phyloP scores from a whole-genome alignment of 2,888 invertebrate genomes.

The Calameuta idolon region DNA sequence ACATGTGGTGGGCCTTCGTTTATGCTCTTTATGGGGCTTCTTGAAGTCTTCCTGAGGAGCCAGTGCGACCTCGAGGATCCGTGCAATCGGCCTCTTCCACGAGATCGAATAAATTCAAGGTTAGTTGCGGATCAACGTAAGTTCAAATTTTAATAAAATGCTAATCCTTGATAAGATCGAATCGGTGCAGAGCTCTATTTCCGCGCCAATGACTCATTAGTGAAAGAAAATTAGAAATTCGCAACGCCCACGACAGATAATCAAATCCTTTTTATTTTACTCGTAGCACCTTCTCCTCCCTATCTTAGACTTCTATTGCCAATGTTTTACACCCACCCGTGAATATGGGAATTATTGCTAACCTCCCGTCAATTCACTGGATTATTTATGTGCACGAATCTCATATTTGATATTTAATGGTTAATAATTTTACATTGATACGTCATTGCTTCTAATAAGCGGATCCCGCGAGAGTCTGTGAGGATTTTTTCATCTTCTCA shows the following conservation, averaged over 20 bases:
- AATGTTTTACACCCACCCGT: neutral
- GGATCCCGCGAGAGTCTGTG: neutral
- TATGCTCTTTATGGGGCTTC: constrained; percentile 90
- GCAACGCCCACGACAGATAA: neutral
- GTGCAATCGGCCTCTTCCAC: constrained; percentile 76
- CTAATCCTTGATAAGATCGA: neutral
- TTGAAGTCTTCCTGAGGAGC: constrained; percentile 86
- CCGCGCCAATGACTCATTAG: neutral
- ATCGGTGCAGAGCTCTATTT: constrained; percentile 65
- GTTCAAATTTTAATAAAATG: neutral
- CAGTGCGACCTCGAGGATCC: constrained; percentile 91
- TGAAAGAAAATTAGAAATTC: neutral
- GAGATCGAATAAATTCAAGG: constrained; percentile 58
- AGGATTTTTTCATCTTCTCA: neutral
- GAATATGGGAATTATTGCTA: neutral
- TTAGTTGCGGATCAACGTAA: constrained; percentile 21
- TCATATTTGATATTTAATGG: neutral
- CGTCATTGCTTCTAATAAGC: neutral
- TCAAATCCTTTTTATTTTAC: neutral
- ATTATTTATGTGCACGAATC: neutral
- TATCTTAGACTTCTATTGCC: too few species aligned
- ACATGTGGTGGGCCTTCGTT: constrained; percentile 87
- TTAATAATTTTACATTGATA: neutral
- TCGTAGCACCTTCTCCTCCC: too few species aligned
- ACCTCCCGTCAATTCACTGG: neutral